Base-by-base conservation (phyloP, 2,888 invertebrate genomes). In the Orchestes rusci region DNA sequence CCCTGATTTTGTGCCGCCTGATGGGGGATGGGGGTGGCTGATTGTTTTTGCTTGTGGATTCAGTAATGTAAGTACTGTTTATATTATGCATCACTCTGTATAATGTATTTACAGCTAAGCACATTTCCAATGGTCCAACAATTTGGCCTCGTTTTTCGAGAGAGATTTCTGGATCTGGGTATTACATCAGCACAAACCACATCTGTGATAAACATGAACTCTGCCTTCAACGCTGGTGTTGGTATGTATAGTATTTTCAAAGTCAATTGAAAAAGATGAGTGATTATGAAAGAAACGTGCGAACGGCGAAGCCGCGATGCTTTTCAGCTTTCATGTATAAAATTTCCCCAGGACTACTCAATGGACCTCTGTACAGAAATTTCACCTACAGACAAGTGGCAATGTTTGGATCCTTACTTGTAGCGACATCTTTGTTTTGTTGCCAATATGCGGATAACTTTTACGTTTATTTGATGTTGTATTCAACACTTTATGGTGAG, bases 11-110 rank as follows among this genome's bases (percentile, higher is more conserved):
- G 66, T 75, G 33, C 77, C 84, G 1, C 85, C 84, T 0, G 85
- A 85, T 62, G 84, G 84, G 3, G 84, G 84, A 1, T 85, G 84
- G 83, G 82, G 81, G 1, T 85, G 84, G 84, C 70, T 83, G 62
- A 74, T 85, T 15, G 76, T 83, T 19, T 58, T 83, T 4, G 84
- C 83, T 3, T 79, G 80, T 36, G 84, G 84, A 54, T 69, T 80
- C 57, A 80, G 82, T 39, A 84, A 83, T 63, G 84, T 84, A 69
- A 76, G 79, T 76, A 20, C 17, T 40, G 3, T 39, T 18, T 17
- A 38, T 12, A 18, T 19, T 2, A 39, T 12, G 19, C 4, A 18
- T 32, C 27, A 33, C n/a, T 12, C 15, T 36, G 37, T 39, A 10
- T 45, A 42, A 52, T 42, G 15, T 57, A 50, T 27, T 71, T 73